Conservation (phyloP, 2,113 vertebrate species). For the Choloepus hoffmanni region DNA sequence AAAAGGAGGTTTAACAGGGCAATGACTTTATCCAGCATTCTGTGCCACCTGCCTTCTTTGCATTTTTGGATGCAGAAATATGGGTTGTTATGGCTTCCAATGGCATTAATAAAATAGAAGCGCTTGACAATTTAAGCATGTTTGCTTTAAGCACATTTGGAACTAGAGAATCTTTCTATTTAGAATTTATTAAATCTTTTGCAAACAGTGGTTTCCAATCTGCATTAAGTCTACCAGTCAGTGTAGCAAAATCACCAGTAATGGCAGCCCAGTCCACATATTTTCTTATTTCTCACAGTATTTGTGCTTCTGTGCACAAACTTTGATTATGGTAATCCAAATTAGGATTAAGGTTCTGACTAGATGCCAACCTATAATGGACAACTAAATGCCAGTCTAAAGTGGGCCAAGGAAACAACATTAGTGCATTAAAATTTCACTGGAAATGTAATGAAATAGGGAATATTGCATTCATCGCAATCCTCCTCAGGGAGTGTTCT, state of each 20-base stretch:
- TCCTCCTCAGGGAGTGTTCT: neutral
- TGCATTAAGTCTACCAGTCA: neutral
- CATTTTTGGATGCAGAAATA: slow-evolving; percentile 44
- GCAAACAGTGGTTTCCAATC: neutral
- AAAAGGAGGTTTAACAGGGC: neutral
- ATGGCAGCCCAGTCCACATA: neutral
- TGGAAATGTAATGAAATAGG: neutral
- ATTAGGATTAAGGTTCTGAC: slow-evolving; percentile 14
- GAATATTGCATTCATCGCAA: neutral
- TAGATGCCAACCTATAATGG: neutral
- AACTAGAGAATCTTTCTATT: neutral
- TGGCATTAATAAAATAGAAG: neutral
- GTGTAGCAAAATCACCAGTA: neutral
- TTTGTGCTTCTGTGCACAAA: neutral
- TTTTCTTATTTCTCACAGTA: neutral
- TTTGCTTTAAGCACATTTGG: slow-evolving; percentile 2
- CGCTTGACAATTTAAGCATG: neutral
- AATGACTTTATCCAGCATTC: slow-evolving; percentile 38
- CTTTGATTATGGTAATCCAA: neutral
- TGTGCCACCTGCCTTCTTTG: neutral
- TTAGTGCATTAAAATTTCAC: neutral
- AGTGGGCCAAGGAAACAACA: neutral
- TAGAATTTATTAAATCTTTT: slow-evolving; percentile 22
- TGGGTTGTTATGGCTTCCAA: neutral
- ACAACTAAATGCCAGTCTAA: neutral